A percentile compares a stretch with the other conserved stretches of the same genome.
Evolutionary conservation across 92 coral and sea anemone genomes (phyloP).

Genomic region (Blastomussa wellsi): DNA sequence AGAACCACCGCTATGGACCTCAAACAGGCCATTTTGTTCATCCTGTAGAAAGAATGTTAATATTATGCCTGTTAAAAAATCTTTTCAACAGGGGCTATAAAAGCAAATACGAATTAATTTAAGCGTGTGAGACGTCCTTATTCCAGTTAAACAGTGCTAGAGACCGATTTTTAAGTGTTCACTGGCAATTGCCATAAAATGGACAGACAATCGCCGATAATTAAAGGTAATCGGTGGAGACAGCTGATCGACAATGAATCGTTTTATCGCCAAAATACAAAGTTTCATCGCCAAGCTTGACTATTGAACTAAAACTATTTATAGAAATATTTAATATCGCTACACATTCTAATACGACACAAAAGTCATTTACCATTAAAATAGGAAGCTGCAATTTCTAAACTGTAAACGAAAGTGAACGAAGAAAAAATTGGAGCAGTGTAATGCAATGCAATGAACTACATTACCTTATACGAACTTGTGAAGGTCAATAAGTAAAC

Average conservation of each 20-base stretch:
- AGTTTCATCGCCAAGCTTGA: too few species aligned
- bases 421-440: background rate
- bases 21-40: slow-evolving; percentile 8
- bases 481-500: background rate
- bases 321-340: too few species aligned
- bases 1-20: background rate
- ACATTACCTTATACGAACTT: background rate
- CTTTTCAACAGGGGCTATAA: background rate
- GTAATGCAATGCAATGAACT: background rate
- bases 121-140: background rate
- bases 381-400: too few species aligned
- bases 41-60: background rate
- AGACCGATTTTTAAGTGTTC: too few species aligned
- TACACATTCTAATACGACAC: too few species aligned
- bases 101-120: too few species aligned
- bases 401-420: background rate
- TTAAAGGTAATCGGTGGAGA: background rate
- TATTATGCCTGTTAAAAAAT: background rate
- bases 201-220: background rate
- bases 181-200: background rate
- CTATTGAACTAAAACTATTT: too few species aligned
- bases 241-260: background rate
- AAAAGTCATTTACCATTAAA: too few species aligned
- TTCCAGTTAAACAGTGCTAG: background rate
- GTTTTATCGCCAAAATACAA: background rate